Evolutionary conservation across 92 coral and sea anemone species (phyloP).

Genomic region (Pocillopora grandis): DNA sequence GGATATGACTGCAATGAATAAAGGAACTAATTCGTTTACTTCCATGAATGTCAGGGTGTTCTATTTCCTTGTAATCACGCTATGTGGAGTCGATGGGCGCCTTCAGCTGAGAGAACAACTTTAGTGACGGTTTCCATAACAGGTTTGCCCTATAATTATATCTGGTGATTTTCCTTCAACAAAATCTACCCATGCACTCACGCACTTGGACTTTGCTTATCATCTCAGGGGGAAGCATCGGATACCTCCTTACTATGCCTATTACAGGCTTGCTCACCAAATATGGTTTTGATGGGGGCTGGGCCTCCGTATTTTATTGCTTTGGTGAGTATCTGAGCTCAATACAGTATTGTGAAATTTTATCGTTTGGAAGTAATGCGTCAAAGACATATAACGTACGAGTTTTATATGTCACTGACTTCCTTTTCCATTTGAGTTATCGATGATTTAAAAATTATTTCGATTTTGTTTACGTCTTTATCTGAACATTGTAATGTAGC

Average conservation of each 20-base stretch:
- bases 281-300: conserved; percentile 91
- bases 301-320: conserved; percentile 92
- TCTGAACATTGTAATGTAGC: no score
- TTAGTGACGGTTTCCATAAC: conserved; percentile 84
- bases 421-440: not conserved
- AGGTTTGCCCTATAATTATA: conserved; percentile 37
- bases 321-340: conserved; percentile 57
- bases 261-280: conserved; percentile 78
- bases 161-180: no score
- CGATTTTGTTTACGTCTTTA: no score
- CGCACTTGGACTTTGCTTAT: not conserved
- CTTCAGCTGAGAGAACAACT: conserved; percentile 79
- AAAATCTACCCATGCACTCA: no score
- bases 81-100: conserved; percentile 84
- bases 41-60: conserved; percentile 54
- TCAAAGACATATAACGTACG: no score
- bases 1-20: not conserved
- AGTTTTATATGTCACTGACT: no score
- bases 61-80: conserved; percentile 86
- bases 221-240: conserved; percentile 69
- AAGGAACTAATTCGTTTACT: not conserved
- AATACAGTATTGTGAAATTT: not conserved
- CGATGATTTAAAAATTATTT: no score
- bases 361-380: no score
- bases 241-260: conserved; percentile 83